Conservation (phyloP, 1,140 invertebrate genomes). For the Drosophila takahashii region DNA sequence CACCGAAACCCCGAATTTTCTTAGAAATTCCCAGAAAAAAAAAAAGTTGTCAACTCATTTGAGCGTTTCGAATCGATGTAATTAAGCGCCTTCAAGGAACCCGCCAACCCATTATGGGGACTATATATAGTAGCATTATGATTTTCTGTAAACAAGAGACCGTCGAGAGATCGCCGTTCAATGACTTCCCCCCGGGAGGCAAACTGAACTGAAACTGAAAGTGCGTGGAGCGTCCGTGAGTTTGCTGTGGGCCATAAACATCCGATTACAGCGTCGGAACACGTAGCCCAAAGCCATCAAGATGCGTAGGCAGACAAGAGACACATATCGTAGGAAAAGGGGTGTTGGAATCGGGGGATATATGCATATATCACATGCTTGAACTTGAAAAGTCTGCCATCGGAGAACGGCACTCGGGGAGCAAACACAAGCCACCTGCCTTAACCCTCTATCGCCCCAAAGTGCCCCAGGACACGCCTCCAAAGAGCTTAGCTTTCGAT, state of each 20-base stretch:
- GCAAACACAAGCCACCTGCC: slow-evolving; percentile 16
- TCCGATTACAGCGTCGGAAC: slow-evolving; percentile 64
- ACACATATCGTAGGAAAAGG: slow-evolving; percentile 21
- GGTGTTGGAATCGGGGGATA: background rate
- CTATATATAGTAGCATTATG: background rate
- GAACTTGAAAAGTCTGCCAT: slow-evolving; percentile 47
- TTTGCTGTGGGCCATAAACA: slow-evolving; percentile 61
- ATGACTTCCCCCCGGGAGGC: slow-evolving; percentile 39
- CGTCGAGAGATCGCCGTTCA: slow-evolving; percentile 28
- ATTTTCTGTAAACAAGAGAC: slow-evolving; percentile 11
- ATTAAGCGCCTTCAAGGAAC: slow-evolving; percentile 55
- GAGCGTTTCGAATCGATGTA: slow-evolving; percentile 50
- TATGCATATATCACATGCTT: slow-evolving; percentile 36
- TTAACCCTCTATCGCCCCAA: slow-evolving; percentile 8
- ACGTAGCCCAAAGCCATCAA: slow-evolving; percentile 64
- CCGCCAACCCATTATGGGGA: slow-evolving; percentile 20
- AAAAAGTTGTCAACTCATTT: slow-evolving; percentile 72
- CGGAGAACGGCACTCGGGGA: slow-evolving; percentile 35
- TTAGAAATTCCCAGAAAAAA: slow-evolving; percentile 12
- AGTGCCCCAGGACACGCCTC: slow-evolving; percentile 26
- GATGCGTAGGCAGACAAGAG: slow-evolving; percentile 58
- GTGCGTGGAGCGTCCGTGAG: slow-evolving; percentile 70
- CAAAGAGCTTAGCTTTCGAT: slow-evolving; percentile 10
- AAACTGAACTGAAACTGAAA: slow-evolving; percentile 58
- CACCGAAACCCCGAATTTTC: slow-evolving; percentile 41